Base-by-base conservation (phyloP, 37 sponge, comb jelly and placozoan species). In the Dysidea cf. avara region DNA sequence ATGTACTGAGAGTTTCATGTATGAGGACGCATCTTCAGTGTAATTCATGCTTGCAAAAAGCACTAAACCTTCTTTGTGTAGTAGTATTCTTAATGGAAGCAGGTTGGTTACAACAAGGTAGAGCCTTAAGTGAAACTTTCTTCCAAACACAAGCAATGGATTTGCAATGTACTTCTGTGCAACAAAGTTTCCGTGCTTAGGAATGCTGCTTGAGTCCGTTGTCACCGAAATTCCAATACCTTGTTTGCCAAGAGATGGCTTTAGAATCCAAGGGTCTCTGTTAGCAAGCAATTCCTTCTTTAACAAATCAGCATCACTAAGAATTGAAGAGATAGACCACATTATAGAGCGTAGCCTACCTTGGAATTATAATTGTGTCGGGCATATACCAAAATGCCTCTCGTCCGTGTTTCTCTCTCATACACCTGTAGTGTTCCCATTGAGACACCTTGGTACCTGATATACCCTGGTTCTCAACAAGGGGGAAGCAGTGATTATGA, bases 371-470 rank as follows among this genome's bases (percentile, higher is more conserved):
- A 28, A 83, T 73, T 47, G 83, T 66, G 16, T 88, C 94, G 32
- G 94, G 94, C 86, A 93, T 88, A 60, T 84, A 93, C 39, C 58
- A 53, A 61, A 78, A 88, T 2, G 72, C 75, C 46, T 88, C 71
- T 0, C 34, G 35, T 14, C 94, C 94, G 68, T 71, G 81, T 56
- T 78, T 78, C n/a, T 74, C 56, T 52, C 61, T 65, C 94, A 93
- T 93, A 35, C 86, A 88, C 54, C 74, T 66, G 77, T 71, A 87
- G 39, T 83, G 78, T 66, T 88, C 56, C 94, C 94, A 93, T 72
- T 93, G 94, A n/a, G 94, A 88, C 37, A 79, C 82, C 71, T 93
- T 93, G 43, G 58, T 58, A n/a, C 94, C 94, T 21, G 94, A 87
- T 29, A 93, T 88, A 2, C 94, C 94, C 36, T 67, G 34, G 43